Base-by-base conservation (phyloP, 2,113 vertebrate species). In the Danionella cerebrum region DNA sequence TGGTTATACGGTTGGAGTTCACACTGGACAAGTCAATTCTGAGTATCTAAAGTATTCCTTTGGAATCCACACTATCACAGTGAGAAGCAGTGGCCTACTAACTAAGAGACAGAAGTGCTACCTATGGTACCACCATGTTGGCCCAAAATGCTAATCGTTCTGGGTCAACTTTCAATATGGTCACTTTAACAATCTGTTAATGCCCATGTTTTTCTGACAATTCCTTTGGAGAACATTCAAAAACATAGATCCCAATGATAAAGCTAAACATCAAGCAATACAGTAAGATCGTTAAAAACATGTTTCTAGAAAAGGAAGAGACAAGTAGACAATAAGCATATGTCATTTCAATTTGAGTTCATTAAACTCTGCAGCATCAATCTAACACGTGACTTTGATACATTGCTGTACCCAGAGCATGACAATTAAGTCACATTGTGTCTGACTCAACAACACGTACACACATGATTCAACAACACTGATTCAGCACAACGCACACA, bases 391-490 rank as follows among this genome's bases (percentile, higher is more conserved):
- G 78, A 74, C 78, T 45, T 10, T 72, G 82, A 83, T 78, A 77
- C 78, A 71, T 76, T 68, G 69, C 64, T 54, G 65, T 47, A 60
- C 80, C 78, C 64, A 67, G 77, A 76, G 69, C 59, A 78, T 79
- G 74, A 78, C 82, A 83, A 82, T 84, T 80, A 84, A 75, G 69
- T 76, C 68, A 59, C 24, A 76, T 74, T 70, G 76, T 31, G 67
- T 65, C 71, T 73, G 69, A 69, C 25, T 27, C 44, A 16, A 41
- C 35, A 66, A n/a, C 55, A 59, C 58, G 58, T 51, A 50, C 9
- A 39, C 39, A 25, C 13, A 36, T 73, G 69, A 69, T 27, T 27
- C 44, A 16, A 41, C 35, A 66, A n/a, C 55, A 59, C 58, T 57
- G 42, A 50, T 6, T 31, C 39, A 25, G n/a, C n/a, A n/a, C n/a